Percentiles rank a stretch among this genome's conserved stretches.
These are phyloP conservation scores for Paedocypris sp. DNA, from an alignment of 2,113 vertebrate species.

Conservation along the genomic window DNA sequence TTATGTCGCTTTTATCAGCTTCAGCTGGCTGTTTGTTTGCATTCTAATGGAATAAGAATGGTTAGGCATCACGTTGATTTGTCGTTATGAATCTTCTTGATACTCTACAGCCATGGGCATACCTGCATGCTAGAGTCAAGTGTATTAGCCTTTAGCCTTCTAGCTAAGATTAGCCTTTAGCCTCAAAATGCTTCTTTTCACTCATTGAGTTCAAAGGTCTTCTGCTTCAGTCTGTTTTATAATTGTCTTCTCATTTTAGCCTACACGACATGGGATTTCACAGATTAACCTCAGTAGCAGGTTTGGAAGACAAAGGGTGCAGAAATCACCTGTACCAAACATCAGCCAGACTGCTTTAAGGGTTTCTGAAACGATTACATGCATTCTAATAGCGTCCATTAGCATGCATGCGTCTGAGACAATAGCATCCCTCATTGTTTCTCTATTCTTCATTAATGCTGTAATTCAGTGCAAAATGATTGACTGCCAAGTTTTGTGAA, in stretches of 20 bases:
- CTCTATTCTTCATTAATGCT: constrained; percentile 62
- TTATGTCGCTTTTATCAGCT: neutral
- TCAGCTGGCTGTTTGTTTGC: neutral
- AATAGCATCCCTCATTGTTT: constrained; percentile 47
- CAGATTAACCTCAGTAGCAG: constrained; percentile 1
- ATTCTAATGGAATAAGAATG: neutral
- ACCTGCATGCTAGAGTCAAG: neutral
- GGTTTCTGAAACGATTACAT: constrained; percentile 45
- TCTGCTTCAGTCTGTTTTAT: too few relatives aligned
- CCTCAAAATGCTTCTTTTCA: too few relatives aligned
- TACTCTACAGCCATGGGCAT: neutral
- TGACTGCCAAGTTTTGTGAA: constrained; percentile 61
- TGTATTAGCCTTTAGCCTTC: neutral
- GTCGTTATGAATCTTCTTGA: neutral
- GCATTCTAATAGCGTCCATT: constrained; percentile 45
- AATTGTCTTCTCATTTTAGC: too few relatives aligned
- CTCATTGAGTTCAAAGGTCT: too few relatives aligned
- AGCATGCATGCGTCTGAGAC: constrained; percentile 57
- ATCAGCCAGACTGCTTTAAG: constrained; percentile 26
- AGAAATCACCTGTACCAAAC: constrained; percentile 27
- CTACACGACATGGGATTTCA: too few relatives aligned
- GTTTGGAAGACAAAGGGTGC: constrained; percentile 3
- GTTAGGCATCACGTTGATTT: neutral
- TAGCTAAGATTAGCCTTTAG: too few relatives aligned
- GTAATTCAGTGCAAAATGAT: constrained; percentile 52